These are phyloP conservation scores for Cercopithecus hamlyni DNA, from an alignment of 2,797 vertebrate species.

Conservation along the genomic window DNA sequence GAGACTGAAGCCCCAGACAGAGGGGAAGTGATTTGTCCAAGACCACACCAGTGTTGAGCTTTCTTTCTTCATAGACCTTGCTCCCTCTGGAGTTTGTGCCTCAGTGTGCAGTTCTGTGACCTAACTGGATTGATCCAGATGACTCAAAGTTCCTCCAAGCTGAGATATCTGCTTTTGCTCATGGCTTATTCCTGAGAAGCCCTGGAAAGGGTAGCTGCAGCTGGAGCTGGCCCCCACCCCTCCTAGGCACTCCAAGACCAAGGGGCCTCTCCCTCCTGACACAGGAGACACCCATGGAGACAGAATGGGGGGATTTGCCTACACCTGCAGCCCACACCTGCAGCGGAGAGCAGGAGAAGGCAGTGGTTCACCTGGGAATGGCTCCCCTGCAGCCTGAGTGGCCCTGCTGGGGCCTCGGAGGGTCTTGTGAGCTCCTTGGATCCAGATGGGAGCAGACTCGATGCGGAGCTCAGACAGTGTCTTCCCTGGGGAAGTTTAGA, in stretches of 20 bases:
- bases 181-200: fast-evolving
- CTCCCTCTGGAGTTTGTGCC: neutral
- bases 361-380: too few species aligned
- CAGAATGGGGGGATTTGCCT: too few species aligned
- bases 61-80: fast-evolving
- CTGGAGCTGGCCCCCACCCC: neutral
- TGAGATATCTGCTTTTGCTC: neutral
- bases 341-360: too few species aligned
- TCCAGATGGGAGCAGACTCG: neutral
- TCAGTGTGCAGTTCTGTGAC: neutral
- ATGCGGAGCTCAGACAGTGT: neutral
- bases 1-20: neutral
- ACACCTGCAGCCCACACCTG: too few species aligned
- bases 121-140: neutral
- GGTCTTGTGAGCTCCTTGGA: neutral
- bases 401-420: neutral
- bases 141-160: neutral
- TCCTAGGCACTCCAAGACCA: neutral
- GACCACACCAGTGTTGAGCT: neutral
- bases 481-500: neutral
- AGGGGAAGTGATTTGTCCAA: too few species aligned
- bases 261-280: neutral
- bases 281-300: neutral
- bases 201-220: neutral
- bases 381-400: neutral